These are phyloP conservation scores for Rhodinocichla rosea DNA, from an alignment of 2,113 vertebrate genomes.

Conservation along the genomic window DNA sequence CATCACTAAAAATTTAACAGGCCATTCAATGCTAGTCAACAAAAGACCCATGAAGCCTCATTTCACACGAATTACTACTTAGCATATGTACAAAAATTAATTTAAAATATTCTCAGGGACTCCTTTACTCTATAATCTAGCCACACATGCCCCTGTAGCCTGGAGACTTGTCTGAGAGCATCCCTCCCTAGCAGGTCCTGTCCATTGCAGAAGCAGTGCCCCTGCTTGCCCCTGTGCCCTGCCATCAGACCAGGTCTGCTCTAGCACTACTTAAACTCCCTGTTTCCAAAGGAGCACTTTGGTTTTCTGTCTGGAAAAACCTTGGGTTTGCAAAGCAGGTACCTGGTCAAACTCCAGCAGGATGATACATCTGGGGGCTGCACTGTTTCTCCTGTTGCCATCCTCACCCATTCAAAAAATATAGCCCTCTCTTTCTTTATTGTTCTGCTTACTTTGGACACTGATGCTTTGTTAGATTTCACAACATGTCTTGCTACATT, in stretches of 20 bases:
- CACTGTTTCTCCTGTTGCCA: not conserved
- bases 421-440: too few species aligned
- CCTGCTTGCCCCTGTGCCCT: fast-evolving
- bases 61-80: slow-evolving; percentile 34
- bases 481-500: not conserved
- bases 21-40: slow-evolving; percentile 18
- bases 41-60: slow-evolving; percentile 33
- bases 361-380: fast-evolving
- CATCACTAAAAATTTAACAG: not conserved
- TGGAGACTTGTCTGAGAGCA: not conserved
- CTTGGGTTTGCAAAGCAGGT: not conserved
- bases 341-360: not conserved
- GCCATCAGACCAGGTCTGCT: not conserved
- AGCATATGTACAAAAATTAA: not conserved
- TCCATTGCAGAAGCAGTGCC: fast-evolving
- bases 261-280: fast-evolving
- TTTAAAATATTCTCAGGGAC: not conserved
- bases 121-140: not conserved
- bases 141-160: not conserved
- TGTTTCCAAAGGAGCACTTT: not conserved
- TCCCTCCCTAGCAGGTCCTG: not conserved
- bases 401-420: not conserved
- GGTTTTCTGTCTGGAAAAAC: not conserved
- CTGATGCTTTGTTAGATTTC: not conserved
- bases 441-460: not conserved